Percentiles rank a stretch among this genome's conserved stretches.
These are phyloP conservation scores for Atta cephalotes DNA, from an alignment of 1,140 invertebrate species.

Conservation along the genomic window DNA sequence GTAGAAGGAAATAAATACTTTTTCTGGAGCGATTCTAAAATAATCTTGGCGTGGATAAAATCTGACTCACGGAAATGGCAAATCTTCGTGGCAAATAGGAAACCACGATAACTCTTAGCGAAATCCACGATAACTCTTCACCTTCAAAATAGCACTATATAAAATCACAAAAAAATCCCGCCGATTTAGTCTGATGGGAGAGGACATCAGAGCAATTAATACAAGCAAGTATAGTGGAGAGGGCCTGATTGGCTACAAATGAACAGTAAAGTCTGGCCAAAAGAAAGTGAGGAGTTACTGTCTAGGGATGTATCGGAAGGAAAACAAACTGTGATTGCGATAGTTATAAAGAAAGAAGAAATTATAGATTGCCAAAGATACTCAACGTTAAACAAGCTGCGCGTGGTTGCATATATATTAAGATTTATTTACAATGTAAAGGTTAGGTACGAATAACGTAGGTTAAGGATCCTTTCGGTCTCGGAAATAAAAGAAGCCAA, in stretches of 20 bases:
- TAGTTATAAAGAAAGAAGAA: not conserved
- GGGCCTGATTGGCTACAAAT: not conserved
- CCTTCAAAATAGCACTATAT: conserved; percentile 77
- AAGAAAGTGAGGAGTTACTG: not conserved
- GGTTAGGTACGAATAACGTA: no score
- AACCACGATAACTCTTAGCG: conserved; percentile 77
- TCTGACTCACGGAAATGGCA: conserved; percentile 62
- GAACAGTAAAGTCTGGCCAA: not conserved
- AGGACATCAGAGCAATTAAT: conserved; percentile 42
- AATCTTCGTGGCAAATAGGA: conserved; percentile 78
- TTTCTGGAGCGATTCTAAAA: conserved; percentile 61
- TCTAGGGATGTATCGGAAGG: not conserved
- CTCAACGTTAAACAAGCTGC: not conserved
- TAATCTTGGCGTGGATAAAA: conserved; percentile 74
- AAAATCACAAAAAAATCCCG: conserved; percentile 77
- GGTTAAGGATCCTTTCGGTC: no score
- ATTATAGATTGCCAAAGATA: not conserved
- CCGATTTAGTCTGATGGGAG: conserved; percentile 78
- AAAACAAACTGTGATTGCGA: not conserved
- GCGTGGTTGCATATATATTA: not conserved
- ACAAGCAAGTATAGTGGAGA: not conserved
- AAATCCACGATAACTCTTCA: conserved; percentile 76
- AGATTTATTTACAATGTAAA: not conserved
- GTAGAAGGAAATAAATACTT: not conserved
- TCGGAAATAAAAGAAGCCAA: no score